Conservation (phyloP, 2,113 vertebrate genomes). For the Rhadina sibilatrix region DNA sequence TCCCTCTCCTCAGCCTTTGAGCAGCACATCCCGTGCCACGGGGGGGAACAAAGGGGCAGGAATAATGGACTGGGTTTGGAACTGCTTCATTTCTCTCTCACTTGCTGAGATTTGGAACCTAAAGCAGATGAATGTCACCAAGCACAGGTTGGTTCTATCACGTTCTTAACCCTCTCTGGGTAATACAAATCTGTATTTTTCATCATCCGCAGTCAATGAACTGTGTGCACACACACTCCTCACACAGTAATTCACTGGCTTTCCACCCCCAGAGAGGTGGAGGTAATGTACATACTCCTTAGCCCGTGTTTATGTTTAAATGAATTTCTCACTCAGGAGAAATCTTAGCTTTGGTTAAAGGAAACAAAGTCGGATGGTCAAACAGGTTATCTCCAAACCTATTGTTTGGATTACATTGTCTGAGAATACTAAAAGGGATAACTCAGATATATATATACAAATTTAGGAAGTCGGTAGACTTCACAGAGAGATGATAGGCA, state of each 20-base stretch:
- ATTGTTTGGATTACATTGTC: background rate
- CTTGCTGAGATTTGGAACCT: background rate
- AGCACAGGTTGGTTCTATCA: background rate
- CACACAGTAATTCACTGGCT: background rate
- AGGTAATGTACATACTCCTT: background rate
- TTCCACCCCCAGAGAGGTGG: background rate
- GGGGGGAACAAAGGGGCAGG: background rate
- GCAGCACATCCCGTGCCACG: background rate
- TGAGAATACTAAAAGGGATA: background rate
- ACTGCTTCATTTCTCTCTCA: background rate
- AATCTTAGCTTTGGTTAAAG: conserved; percentile 20
- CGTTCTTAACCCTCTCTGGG: background rate
- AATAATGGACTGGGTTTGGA: background rate
- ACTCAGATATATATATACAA: background rate
- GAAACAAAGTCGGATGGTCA: background rate
- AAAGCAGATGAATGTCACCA: background rate
- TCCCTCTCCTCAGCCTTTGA: background rate
- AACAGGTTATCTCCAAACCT: background rate
- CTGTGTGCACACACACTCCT: background rate
- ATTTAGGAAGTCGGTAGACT: background rate
- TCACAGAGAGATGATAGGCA: background rate
- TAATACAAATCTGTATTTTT: background rate
- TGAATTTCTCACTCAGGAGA: conserved; percentile 5
- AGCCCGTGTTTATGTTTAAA: conserved; percentile 38
- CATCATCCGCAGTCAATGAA: background rate